Base-by-base conservation (phyloP, 2,888 invertebrate species). In the Euspilapteryx auroguttella region DNA sequence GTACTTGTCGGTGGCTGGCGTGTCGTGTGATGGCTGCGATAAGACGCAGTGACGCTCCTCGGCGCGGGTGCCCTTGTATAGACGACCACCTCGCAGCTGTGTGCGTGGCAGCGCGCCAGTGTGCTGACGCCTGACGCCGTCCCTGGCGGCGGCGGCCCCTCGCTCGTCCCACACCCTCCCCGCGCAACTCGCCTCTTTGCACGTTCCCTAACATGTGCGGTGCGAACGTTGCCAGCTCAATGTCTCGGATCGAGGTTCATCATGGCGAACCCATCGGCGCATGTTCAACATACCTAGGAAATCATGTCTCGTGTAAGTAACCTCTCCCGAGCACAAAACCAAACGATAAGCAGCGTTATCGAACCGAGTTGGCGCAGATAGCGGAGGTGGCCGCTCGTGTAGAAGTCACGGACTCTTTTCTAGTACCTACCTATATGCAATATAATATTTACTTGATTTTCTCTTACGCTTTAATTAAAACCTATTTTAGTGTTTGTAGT, bases 11-110 rank as follows among this genome's bases (percentile, higher is more conserved):
- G 28, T 28, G 62, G 64, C 49, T 65, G 59, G 69, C 49, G 69
- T 68, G 71, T 55, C 49, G 69, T 68, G 71, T 55, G 73, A 75
- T 75, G 73, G 64, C 65, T 61, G 57, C 71, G 71, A 75, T 75
- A 73, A 73, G 64, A 64, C 63, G 61, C 47, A 48, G 58, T 65
- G 71, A 65, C 68, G 68, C 61, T 68, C 56, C 49, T 61, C 62
- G 64, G 62, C 59, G 64, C 56, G 62, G 61, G 35, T 32, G 29
- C 23, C 17, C 17, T 17, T 31, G 32, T 31, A 30, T 27, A 21
- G 12, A 14, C 25, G 14, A 28, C 29, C 26, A 31, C 31, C 28
- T 25, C 14, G 20, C 24, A 27, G 30, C 27, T 61, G 65, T 58
- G 59, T 61, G 56, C 57, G 57, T 50, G 56, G 51, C 41, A 47